Evolutionary conservation across 1,140 invertebrate species (phyloP).

Genomic region (Brachionus sp.): DNA sequence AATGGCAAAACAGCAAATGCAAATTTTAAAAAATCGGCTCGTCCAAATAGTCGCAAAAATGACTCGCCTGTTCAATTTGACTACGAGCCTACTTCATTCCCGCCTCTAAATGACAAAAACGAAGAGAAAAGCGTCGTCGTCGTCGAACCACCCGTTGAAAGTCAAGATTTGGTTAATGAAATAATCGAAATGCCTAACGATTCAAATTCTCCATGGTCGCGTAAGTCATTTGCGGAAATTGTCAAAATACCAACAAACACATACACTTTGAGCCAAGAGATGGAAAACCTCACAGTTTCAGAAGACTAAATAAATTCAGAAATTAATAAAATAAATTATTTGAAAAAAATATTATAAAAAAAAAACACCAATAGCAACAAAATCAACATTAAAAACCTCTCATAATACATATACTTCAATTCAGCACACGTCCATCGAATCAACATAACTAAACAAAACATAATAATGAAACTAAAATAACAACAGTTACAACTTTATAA

Average conservation of each 20-base stretch:
- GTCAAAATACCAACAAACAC: background rate
- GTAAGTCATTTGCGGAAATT: constrained; percentile 18
- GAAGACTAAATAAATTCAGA: background rate
- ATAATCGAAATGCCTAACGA: background rate
- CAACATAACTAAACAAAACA: background rate
- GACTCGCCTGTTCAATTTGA: background rate
- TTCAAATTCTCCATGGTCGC: background rate
- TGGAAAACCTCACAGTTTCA: background rate
- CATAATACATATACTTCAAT: background rate
- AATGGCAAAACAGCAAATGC: background rate
- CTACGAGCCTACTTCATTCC: constrained; percentile 24
- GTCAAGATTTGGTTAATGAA: background rate
- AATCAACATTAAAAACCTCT: background rate
- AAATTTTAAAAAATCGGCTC: background rate
- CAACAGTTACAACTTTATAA: background rate
- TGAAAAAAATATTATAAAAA: too few relatives aligned
- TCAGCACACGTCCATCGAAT: background rate
- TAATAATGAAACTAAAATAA: too few relatives aligned
- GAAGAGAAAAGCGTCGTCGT: background rate
- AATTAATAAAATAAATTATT: too few relatives aligned
- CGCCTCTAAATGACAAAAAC: background rate
- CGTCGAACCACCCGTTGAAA: background rate
- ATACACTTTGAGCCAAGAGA: background rate
- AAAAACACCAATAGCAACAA: background rate
- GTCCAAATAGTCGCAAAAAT: background rate